These are phyloP conservation scores for Piscicola geometra DNA, from an alignment of 2,888 invertebrate species.

Conservation along the genomic window DNA sequence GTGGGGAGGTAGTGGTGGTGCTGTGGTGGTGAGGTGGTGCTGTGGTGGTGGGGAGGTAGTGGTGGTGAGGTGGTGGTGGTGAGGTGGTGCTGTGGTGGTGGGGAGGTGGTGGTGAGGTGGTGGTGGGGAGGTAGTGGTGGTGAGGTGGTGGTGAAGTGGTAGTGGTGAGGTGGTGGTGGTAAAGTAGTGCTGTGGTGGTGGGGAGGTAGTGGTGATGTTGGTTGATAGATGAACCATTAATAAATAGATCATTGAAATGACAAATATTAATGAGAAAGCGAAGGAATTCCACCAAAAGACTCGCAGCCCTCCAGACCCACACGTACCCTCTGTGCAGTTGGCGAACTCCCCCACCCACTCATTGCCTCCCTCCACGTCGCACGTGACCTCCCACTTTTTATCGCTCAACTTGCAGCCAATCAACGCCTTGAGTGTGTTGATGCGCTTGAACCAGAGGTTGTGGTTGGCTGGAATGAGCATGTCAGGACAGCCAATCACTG, in stretches of 20 bases:
- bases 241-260: too few relatives aligned
- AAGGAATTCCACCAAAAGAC: too few relatives aligned
- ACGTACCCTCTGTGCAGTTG: slow-evolving; percentile 39
- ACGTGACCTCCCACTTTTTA: slow-evolving; percentile 36
- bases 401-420: slow-evolving; percentile 36
- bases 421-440: slow-evolving; percentile 23
- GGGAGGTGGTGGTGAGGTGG: neutral
- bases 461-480: slow-evolving; percentile 27
- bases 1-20: neutral
- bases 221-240: neutral
- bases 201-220: neutral
- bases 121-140: too few relatives aligned
- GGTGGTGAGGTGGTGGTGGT: neutral
- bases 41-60: neutral
- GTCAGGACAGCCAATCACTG: slow-evolving; percentile 39
- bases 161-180: neutral
- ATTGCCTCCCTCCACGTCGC: slow-evolving; percentile 32
- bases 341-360: slow-evolving; percentile 37
- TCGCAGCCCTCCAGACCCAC: too few relatives aligned
- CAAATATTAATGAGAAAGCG: too few relatives aligned
- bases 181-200: neutral
- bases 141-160: neutral
- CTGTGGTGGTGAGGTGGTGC: neutral
- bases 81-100: neutral
- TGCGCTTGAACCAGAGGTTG: slow-evolving; percentile 36